Evolutionary conservation across 2,113 vertebrate genomes (phyloP), one percentile per base, ranked within the genome.

Genomic region (Urocynchramus pylzowi): DNA sequence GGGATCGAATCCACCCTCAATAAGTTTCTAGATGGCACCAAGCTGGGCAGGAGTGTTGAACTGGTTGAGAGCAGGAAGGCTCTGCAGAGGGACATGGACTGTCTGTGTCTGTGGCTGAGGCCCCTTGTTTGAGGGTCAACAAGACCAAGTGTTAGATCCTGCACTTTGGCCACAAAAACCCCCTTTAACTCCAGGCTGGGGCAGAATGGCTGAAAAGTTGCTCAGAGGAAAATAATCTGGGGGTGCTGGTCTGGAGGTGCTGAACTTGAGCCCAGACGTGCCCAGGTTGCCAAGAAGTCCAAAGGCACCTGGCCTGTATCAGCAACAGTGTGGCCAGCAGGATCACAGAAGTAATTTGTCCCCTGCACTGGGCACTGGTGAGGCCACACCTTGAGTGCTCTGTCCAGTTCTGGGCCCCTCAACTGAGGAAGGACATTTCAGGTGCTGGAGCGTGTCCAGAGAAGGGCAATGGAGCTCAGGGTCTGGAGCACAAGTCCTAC

Each of bases 331-430:
- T 7, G 26, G 15, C 15, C 59, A 65, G 14, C 5, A 65, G 42
- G 27, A 44, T 2, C 12, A 33, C 16, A 7, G 9, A 19, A 27
- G 31, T 4, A 0, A 37, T 33, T 37, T 0, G 1, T 1, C 10
- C 12, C 10, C 23, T 47, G 7, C 11, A 7, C 23, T 24, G 19
- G 19, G 8, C 28, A 11, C 16, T 61, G n/a, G 7, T 19, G 26
- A 56, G 30, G 57, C 24, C 13, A 49, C 49, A 35, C 30, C 18
- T 64, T 6, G 28, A 79, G 13, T 26, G 0, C 16, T 47, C 24
- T 30, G 16, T 21, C 35, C 35, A 31, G 7, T 41, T 56, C 26
- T 49, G 42, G 10, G 8, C 4, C 6, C 20, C 13, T 42, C 17
- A 35, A 0, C 7, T 57, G 42, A 37, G 35, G 26, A 88, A 57